A percentile compares a stretch with the other conserved stretches of the same genome.
Evolutionary conservation across 2,113 vertebrate species (phyloP).

Genomic region (Ranitomeya imitator): DNA sequence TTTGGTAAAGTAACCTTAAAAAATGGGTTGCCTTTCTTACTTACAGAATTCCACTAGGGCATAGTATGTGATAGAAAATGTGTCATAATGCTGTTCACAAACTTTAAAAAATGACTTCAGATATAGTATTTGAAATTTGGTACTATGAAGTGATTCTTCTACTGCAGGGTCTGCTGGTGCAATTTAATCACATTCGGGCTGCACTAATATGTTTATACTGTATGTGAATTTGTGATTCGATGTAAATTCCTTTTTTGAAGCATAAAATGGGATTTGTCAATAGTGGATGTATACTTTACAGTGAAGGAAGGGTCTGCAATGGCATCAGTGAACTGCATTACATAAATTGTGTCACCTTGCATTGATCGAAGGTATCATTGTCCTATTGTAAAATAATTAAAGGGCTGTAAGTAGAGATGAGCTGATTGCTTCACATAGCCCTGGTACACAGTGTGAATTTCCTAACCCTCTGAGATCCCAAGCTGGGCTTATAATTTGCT

Average conservation of each 20-base stretch:
- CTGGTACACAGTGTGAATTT: too few species aligned
- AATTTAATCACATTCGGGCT: not conserved
- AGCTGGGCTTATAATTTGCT: too few species aligned
- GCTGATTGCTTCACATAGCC: too few species aligned
- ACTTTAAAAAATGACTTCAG: constrained; percentile 9
- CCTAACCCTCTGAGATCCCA: too few species aligned
- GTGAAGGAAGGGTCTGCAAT: too few species aligned
- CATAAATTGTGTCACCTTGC: too few species aligned
- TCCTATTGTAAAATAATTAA: too few species aligned
- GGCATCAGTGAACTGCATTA: too few species aligned
- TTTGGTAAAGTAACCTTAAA: constrained; percentile 32
- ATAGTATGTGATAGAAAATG: constrained; percentile 42
- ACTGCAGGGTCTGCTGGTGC: not conserved
- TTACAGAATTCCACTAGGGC: not conserved
- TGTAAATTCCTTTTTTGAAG: not conserved
- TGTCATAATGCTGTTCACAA: constrained; percentile 33
- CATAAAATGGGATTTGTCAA: not conserved
- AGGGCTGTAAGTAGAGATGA: too few species aligned
- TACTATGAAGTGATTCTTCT: not conserved
- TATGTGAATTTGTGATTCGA: not conserved
- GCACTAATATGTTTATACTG: not conserved
- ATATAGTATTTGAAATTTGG: not conserved
- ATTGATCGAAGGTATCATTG: too few species aligned
- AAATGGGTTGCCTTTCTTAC: constrained; percentile 22
- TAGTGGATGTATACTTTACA: not conserved